These are phyloP conservation scores for Oophaga pumilio DNA, from an alignment of 2,113 vertebrate genomes.

Conservation along the genomic window DNA sequence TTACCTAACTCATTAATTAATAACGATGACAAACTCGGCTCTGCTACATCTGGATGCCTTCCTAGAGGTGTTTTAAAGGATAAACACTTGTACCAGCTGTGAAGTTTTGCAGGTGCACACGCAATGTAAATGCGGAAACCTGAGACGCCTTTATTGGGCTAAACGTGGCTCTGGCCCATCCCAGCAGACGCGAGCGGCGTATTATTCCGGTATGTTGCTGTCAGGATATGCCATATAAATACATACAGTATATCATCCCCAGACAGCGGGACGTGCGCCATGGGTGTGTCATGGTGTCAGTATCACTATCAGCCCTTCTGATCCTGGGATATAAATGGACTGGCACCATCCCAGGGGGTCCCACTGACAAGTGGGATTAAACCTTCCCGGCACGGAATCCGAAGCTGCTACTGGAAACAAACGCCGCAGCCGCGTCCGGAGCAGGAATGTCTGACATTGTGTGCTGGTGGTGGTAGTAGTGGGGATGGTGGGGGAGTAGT, in stretches of 20 bases:
- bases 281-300: not conserved
- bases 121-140: not conserved
- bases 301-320: conserved; percentile 25
- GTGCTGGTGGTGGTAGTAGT: not conserved
- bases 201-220: not conserved
- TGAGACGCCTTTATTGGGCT: not conserved
- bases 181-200: not conserved
- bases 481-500: not conserved
- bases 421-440: not conserved
- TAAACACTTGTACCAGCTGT: not conserved
- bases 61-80: not conserved
- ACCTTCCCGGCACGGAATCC: conserved; percentile 12
- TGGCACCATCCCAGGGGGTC: conserved; percentile 6
- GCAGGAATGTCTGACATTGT: not conserved
- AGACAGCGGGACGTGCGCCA: not conserved
- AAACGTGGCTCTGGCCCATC: too few relatives aligned
- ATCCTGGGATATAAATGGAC: conserved; percentile 42
- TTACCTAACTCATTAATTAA: not conserved
- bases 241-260: not conserved
- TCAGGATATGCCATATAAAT: not conserved
- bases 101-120: too few relatives aligned
- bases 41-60: not conserved
- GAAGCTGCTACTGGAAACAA: conserved; percentile 9
- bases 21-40: not conserved
- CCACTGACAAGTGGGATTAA: conserved; percentile 38